Percentiles rank a stretch among this genome's conserved stretches.
These are phyloP conservation scores for Pantherophis vulpinus DNA, from an alignment of 2,797 vertebrate species.

Conservation along the genomic window DNA sequence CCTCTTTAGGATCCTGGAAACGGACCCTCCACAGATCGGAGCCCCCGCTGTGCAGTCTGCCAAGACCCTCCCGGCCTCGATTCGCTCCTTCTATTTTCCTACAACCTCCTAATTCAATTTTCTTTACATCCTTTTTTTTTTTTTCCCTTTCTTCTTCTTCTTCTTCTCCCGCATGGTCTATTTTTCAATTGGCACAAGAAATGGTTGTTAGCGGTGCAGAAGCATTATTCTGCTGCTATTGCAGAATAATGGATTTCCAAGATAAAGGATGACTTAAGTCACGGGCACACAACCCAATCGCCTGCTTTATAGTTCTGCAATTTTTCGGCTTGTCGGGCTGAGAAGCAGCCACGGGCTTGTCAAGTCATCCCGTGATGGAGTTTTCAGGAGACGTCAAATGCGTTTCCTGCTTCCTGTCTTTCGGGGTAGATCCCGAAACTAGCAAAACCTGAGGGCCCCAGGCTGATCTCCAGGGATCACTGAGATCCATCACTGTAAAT, in stretches of 20 bases:
- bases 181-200: background rate
- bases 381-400: conserved; percentile 20
- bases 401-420: background rate
- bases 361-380: conserved; percentile 52
- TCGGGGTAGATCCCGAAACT: background rate
- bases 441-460: background rate
- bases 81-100: background rate
- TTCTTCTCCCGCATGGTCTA: background rate
- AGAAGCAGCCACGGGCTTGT: conserved; percentile 33
- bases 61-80: background rate
- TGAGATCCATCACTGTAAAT: background rate
- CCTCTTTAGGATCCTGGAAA: background rate
- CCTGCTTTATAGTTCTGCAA: conserved; percentile 17
- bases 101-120: background rate
- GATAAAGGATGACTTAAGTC: conserved; percentile 20
- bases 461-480: background rate
- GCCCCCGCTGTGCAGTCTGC: accelerated
- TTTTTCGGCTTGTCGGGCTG: conserved; percentile 35
- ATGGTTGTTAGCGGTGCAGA: background rate
- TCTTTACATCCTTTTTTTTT: background rate
- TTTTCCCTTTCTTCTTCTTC: no score
- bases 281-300: background rate
- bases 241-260: conserved; percentile 9
- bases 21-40: background rate
- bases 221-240: background rate